Evolutionary conservation across 2,888 invertebrate species (phyloP).

Genomic region (Tenthredo livida): DNA sequence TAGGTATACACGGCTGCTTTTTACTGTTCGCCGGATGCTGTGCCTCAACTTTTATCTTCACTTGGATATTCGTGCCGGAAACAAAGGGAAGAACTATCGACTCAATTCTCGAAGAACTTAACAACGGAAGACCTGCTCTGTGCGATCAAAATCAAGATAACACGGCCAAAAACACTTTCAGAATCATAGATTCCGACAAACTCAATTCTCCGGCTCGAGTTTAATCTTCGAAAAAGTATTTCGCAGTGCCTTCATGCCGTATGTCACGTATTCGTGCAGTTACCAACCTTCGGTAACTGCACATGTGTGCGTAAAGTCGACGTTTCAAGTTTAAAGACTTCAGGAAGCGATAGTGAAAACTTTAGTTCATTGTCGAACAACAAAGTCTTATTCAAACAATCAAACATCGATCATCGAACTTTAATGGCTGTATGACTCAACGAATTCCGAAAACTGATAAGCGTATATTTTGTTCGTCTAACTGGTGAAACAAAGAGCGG

Average conservation of each 20-base stretch:
- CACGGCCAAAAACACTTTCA: neutral
- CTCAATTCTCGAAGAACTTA: constrained; percentile 70
- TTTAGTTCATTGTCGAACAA: neutral
- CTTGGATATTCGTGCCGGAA: constrained; percentile 69
- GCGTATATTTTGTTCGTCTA: neutral
- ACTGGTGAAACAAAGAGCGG: neutral
- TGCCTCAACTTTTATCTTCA: constrained; percentile 65
- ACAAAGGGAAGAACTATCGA: constrained; percentile 73
- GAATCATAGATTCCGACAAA: neutral
- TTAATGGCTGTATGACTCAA: neutral
- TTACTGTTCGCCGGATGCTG: constrained; percentile 69
- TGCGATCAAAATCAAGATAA: neutral
- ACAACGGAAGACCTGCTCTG: constrained; percentile 60
- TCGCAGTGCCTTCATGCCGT: neutral
- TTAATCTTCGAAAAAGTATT: neutral
- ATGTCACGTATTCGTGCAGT: neutral
- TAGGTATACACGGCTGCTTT: constrained; percentile 73
- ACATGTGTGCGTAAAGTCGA: neutral
- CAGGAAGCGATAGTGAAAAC: neutral
- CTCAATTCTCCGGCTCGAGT: neutral
- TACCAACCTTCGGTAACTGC: neutral
- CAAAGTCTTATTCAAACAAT: neutral
- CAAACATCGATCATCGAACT: neutral
- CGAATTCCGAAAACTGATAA: neutral
- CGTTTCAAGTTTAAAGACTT: neutral